Conservation (phyloP, 2,888 invertebrate genomes). For the Amblyjoppa proteus region DNA sequence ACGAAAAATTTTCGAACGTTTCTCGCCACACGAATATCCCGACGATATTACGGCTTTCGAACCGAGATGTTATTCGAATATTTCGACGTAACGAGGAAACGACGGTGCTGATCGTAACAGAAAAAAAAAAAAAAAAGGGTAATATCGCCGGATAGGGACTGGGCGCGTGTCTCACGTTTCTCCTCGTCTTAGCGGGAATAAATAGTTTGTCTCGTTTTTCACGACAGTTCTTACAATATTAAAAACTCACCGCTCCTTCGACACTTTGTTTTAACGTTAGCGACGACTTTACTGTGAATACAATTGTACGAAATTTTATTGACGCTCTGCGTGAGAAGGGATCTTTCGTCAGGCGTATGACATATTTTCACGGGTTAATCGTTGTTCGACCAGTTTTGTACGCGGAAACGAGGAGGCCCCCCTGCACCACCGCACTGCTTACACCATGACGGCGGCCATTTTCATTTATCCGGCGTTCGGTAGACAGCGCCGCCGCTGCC, state of each 20-base stretch:
- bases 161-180: conserved; percentile 64
- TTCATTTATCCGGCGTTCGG: conserved; percentile 73
- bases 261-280: background rate
- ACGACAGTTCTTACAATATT: background rate
- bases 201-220: conserved; percentile 18
- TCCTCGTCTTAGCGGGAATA: conserved; percentile 57
- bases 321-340: background rate
- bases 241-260: conserved; percentile 7
- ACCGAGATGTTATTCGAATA: background rate
- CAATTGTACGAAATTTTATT: background rate
- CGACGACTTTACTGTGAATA: conserved; percentile 14
- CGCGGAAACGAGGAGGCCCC: conserved; percentile 68
- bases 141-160: conserved; percentile 51
- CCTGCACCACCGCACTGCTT: conserved; percentile 70
- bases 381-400: conserved; percentile 42
- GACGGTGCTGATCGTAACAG: background rate
- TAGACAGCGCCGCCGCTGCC: conserved; percentile 55
- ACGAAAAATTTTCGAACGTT: background rate
- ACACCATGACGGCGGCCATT: conserved; percentile 78
- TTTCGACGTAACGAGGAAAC: background rate
- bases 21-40: background rate
- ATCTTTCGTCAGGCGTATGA: conserved; percentile 47
- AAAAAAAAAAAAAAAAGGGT: conserved; percentile 1
- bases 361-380: conserved; percentile 62
- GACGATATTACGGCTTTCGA: background rate